phyloP scores from a whole-genome alignment of 2,888 invertebrate species.

The Drosophila flavopinicola region DNA sequence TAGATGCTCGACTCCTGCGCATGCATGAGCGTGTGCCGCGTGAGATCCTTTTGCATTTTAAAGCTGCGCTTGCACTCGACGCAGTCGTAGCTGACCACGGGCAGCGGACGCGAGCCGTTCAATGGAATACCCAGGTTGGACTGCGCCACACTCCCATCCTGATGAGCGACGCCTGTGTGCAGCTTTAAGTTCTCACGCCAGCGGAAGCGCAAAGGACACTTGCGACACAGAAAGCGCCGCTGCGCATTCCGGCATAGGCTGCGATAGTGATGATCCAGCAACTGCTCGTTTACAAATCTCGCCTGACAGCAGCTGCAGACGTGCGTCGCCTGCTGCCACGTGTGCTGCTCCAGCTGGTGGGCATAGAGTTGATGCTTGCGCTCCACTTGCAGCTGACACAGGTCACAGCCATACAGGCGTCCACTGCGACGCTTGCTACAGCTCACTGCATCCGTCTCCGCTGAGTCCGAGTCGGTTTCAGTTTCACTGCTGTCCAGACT shows the following conservation, averaged over 20 bases:
- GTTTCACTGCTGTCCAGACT: slow-evolving; percentile 77
- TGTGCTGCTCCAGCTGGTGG: slow-evolving; percentile 77
- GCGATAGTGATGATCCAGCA: slow-evolving; percentile 86
- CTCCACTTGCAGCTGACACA: slow-evolving; percentile 69
- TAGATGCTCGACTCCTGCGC: slow-evolving; percentile 72
- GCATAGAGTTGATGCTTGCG: slow-evolving; percentile 81
- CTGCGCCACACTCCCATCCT: slow-evolving; percentile 4
- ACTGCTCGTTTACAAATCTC: slow-evolving; percentile 85
- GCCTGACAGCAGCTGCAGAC: slow-evolving; percentile 86
- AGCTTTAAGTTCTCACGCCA: slow-evolving; percentile 82
- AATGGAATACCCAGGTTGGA: not conserved
- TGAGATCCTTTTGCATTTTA: slow-evolving; percentile 80
- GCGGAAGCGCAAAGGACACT: slow-evolving; percentile 81
- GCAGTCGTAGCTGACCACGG: slow-evolving; percentile 51
- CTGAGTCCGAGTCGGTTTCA: slow-evolving; percentile 60
- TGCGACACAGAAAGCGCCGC: slow-evolving; percentile 79
- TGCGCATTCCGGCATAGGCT: slow-evolving; percentile 80
- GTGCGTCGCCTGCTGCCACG: slow-evolving; percentile 84
- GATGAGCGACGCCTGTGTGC: slow-evolving; percentile 62
- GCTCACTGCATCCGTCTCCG: slow-evolving; percentile 7
- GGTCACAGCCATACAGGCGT: slow-evolving; percentile 68
- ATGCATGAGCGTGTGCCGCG: slow-evolving; percentile 75
- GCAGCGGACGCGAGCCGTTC: slow-evolving; percentile 5
- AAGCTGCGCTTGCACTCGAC: slow-evolving; percentile 68
- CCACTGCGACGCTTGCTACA: not conserved